Conservation (phyloP, 2,113 vertebrate genomes). For the Pterocles burchelli region DNA sequence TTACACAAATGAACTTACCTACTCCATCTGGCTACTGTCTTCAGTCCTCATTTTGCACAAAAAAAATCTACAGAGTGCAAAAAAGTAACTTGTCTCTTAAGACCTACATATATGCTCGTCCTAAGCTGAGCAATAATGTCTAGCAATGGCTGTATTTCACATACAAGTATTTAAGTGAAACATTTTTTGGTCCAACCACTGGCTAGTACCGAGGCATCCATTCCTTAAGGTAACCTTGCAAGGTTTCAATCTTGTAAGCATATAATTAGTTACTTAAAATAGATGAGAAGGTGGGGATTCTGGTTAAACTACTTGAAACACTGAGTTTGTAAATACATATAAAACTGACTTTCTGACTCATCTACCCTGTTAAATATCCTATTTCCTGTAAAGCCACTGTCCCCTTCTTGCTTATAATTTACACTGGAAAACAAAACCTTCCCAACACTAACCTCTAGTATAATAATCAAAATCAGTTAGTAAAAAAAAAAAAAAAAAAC, state of each 20-base stretch:
- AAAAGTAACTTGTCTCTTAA: not conserved
- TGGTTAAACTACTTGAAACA: not conserved
- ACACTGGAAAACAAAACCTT: not conserved
- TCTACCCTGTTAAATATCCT: not conserved
- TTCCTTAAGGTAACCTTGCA: not conserved
- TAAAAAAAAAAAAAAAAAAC: not conserved
- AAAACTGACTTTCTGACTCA: not conserved
- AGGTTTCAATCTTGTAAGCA: fast-evolving
- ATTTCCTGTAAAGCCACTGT: not conserved
- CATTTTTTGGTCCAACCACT: not conserved
- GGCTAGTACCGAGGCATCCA: not conserved
- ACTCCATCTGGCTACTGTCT: not conserved
- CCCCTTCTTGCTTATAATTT: not conserved
- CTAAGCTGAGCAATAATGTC: not conserved
- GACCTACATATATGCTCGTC: not conserved
- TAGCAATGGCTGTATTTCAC: not conserved
- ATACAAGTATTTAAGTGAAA: not conserved
- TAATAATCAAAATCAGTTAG: not conserved
- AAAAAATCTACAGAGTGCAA: fast-evolving
- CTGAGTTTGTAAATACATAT: not conserved
- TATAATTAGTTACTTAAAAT: not conserved
- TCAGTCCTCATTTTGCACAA: not conserved
- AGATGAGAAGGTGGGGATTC: not conserved
- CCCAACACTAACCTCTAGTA: not conserved
- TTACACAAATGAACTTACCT: not conserved